Percentiles rank a stretch among this genome's conserved stretches.
Conservation (phyloP, 2,888 invertebrate species). For the Agonopterix subpropinquella region DNA sequence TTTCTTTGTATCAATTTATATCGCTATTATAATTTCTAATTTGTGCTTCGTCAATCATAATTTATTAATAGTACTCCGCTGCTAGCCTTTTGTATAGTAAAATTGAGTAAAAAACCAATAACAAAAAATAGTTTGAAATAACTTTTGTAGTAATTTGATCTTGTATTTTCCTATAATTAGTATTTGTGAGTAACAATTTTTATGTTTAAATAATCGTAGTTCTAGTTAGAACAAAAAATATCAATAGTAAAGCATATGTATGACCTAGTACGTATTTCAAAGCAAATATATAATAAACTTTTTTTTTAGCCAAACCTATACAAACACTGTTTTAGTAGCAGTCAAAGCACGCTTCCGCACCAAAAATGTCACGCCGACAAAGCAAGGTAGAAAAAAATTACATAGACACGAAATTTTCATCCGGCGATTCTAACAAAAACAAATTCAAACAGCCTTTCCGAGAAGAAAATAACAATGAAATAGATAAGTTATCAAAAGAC, state of each 20-base stretch:
- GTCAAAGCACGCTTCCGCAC: slow-evolving; percentile 47
- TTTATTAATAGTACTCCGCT: neutral
- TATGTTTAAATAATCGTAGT: too few relatives aligned
- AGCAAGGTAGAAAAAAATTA: slow-evolving; percentile 38
- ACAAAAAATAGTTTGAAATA: neutral
- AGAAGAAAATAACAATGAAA: slow-evolving; percentile 69
- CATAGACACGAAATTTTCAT: slow-evolving; percentile 48
- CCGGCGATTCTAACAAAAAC: slow-evolving; percentile 57
- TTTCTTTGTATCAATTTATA: slow-evolving; percentile 27
- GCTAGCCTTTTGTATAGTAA: neutral
- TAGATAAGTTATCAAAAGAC: slow-evolving; percentile 62
- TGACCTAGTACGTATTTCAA: neutral
- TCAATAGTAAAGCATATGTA: neutral
- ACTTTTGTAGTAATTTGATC: neutral
- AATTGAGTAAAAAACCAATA: neutral
- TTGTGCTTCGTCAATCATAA: slow-evolving; percentile 8
- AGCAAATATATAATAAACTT: slow-evolving; percentile 7
- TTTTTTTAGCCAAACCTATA: slow-evolving; percentile 18
- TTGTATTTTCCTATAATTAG: neutral
- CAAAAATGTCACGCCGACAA: slow-evolving; percentile 49
- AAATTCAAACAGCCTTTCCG: slow-evolving; percentile 46
- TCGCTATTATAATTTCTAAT: slow-evolving; percentile 11
- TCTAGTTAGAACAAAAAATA: too few relatives aligned
- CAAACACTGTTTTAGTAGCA: slow-evolving; percentile 28
- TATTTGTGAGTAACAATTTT: neutral